These are phyloP conservation scores for Himalopsyche japonica DNA, from an alignment of 2,888 invertebrate species.

Conservation along the genomic window DNA sequence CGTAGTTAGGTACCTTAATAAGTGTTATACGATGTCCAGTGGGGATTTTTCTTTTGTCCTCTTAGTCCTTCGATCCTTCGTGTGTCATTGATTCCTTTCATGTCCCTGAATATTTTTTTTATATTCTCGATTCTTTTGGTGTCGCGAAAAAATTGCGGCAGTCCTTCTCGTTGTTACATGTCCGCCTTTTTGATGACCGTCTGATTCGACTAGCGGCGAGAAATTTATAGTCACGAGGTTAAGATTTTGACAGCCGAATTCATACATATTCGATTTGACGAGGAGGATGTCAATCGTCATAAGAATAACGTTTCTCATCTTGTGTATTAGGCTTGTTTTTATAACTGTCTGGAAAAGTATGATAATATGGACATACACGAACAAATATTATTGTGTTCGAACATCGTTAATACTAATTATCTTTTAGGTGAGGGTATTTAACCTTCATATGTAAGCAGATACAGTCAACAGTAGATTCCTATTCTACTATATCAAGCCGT, in stretches of 20 bases:
- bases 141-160: neutral
- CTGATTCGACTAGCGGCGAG: conserved; percentile 12
- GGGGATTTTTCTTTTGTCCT: neutral
- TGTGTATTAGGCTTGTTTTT: neutral
- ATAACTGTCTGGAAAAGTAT: neutral
- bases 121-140: neutral
- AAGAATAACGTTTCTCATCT: neutral
- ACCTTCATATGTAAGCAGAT: too few relatives aligned
- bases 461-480: too few relatives aligned
- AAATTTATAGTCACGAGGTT: conserved; percentile 24
- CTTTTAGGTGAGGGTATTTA: too few relatives aligned
- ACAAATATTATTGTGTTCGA: too few relatives aligned
- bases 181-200: conserved; percentile 17
- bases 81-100: neutral
- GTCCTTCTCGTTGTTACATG: conserved; percentile 11
- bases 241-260: conserved; percentile 1
- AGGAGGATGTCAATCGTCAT: neutral
- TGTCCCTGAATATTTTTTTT: neutral
- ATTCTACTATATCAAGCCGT: too few relatives aligned
- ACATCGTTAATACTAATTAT: too few relatives aligned
- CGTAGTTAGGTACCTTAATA: neutral
- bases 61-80: neutral
- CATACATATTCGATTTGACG: neutral
- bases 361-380: neutral
- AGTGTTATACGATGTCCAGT: neutral